Conservation (phyloP, 92 coral and sea anemone genomes). For the Actinernus sp. region DNA sequence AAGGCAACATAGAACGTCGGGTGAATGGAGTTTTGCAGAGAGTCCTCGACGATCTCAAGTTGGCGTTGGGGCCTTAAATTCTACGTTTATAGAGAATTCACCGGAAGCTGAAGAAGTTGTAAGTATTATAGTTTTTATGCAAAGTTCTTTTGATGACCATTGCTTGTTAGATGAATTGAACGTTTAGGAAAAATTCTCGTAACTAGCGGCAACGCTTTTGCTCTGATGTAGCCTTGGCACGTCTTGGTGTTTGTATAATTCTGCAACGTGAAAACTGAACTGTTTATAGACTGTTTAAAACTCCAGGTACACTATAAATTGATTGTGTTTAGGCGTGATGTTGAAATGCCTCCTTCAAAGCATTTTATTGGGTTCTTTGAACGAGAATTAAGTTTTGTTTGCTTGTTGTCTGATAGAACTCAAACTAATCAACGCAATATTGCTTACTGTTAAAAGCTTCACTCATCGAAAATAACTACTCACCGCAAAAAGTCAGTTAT, state of each 20-base stretch:
- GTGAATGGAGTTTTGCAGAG: constrained; percentile 42
- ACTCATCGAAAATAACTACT: no score
- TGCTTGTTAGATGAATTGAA: no score
- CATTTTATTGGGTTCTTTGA: background rate
- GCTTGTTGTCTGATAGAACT: constrained; percentile 7
- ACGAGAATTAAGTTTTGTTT: background rate
- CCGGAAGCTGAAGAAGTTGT: constrained; percentile 45
- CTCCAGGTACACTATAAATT: background rate
- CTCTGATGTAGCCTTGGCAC: background rate
- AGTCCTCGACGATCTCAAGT: constrained; percentile 28
- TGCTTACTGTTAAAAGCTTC: no score
- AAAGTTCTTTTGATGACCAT: no score
- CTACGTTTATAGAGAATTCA: constrained; percentile 9
- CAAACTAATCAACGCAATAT: no score
- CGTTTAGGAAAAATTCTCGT: background rate
- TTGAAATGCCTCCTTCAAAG: background rate
- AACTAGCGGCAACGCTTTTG: background rate
- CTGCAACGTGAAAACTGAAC: background rate
- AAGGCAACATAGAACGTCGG: constrained; percentile 61
- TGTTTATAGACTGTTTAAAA: background rate
- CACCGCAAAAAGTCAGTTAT: no score
- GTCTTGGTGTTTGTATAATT: background rate
- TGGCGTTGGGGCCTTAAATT: constrained; percentile 11
- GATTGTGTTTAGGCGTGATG: background rate
- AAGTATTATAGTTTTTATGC: no score